Conservation (phyloP, 2,797 vertebrate species). For the Hippoglossus hippoglossus region DNA sequence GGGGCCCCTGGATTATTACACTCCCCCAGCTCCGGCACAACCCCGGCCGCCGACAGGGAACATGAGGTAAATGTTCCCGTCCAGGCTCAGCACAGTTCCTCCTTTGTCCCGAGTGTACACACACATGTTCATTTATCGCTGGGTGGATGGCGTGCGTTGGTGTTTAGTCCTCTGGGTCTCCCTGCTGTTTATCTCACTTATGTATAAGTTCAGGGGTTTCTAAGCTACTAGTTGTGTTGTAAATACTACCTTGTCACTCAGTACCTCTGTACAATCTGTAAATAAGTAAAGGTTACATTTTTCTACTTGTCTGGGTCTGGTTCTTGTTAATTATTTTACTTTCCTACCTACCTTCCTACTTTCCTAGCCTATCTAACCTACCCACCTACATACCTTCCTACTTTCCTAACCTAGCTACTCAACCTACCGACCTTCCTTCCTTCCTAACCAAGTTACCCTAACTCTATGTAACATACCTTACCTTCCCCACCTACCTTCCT, state of each 20-base stretch:
- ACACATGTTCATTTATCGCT: background rate
- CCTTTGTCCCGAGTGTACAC: constrained; percentile 31
- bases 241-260: constrained; percentile 84
- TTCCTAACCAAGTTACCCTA: too few species aligned
- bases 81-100: constrained; percentile 26
- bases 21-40: constrained; percentile 34
- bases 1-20: constrained; percentile 3
- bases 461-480: too few species aligned
- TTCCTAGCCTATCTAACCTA: background rate
- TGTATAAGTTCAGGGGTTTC: constrained; percentile 83
- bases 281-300: constrained; percentile 87
- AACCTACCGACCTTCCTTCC: too few species aligned
- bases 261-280: constrained; percentile 86
- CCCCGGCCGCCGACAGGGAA: constrained; percentile 14
- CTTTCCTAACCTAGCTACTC: too few species aligned
- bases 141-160: constrained; percentile 59
- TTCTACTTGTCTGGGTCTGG: constrained; percentile 73
- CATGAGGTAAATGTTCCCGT: constrained; percentile 10
- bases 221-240: constrained; percentile 83
- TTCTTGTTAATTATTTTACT: constrained; percentile 44
- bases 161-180: constrained; percentile 61
- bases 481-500: too few species aligned
- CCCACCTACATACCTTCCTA: background rate
- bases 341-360: constrained; percentile 4
- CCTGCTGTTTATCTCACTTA: constrained; percentile 76